These are phyloP conservation scores for Tipula lateralis DNA, from an alignment of 2,888 invertebrate genomes.

Conservation along the genomic window DNA sequence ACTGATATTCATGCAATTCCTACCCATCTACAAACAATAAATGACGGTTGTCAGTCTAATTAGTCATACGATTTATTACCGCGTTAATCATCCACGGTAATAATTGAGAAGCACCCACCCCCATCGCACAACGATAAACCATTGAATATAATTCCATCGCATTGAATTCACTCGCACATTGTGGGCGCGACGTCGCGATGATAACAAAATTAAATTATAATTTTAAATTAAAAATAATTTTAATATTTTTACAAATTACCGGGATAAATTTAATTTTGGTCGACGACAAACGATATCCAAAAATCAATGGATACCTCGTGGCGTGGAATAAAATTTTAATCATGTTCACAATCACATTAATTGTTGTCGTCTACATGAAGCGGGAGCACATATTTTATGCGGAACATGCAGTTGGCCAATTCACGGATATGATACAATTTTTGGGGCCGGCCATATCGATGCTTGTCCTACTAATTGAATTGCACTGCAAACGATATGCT, in stretches of 20 bases:
- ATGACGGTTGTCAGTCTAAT: not conserved
- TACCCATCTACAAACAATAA: not conserved
- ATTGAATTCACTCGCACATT: not conserved
- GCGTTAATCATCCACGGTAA: not conserved
- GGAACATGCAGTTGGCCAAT: not conserved
- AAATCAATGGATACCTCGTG: not conserved
- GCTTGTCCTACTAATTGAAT: not conserved
- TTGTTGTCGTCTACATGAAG: not conserved
- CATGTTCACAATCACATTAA: not conserved
- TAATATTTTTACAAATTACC: not conserved
- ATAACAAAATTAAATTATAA: not conserved
- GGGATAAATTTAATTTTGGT: not conserved
- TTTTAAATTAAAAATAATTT: conserved; percentile 26
- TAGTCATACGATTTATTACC: not conserved
- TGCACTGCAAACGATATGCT: not conserved
- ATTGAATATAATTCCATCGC: not conserved
- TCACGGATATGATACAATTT: conserved; percentile 15
- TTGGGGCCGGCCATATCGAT: not conserved
- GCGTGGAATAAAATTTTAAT: conserved; percentile 14
- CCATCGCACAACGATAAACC: not conserved
- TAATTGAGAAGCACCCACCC: not conserved
- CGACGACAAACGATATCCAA: not conserved
- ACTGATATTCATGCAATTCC: not conserved
- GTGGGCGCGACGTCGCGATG: not conserved
- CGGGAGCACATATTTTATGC: not conserved